These are phyloP conservation scores for Cecropterus lyciades DNA, from an alignment of 1,140 invertebrate genomes.

Conservation along the genomic window DNA sequence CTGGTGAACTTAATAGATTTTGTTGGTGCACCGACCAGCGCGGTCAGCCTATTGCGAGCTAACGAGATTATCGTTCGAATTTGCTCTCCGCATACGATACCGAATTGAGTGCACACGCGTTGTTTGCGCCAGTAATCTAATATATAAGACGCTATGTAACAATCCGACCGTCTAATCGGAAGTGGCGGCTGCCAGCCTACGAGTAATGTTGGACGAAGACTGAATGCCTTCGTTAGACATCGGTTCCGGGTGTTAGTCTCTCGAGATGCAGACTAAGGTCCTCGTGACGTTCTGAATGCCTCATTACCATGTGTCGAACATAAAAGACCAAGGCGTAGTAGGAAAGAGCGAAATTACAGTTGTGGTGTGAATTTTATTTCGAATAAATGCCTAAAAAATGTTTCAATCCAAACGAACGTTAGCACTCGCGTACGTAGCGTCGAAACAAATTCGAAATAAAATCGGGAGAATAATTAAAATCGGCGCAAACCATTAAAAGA, in stretches of 20 bases:
- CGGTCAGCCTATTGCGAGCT: conserved; percentile 74
- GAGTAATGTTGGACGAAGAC: conserved; percentile 41
- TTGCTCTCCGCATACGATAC: conserved; percentile 64
- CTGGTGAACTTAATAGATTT: conserved; percentile 82
- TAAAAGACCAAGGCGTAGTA: conserved; percentile 11
- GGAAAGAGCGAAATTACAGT: background rate
- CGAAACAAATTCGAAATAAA: conserved; percentile 56
- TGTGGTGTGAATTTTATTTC: conserved; percentile 4
- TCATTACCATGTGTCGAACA: conserved; percentile 49
- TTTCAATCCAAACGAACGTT: conserved; percentile 29
- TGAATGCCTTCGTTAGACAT: conserved; percentile 63
- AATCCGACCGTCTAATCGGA: conserved; percentile 44
- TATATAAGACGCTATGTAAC: conserved; percentile 42
- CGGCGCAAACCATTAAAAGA: conserved; percentile 81
- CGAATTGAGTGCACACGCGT: conserved; percentile 53
- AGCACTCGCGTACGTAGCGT: conserved; percentile 33
- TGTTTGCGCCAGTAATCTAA: conserved; percentile 44
- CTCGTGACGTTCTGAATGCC: conserved; percentile 47
- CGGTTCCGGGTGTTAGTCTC: conserved; percentile 30
- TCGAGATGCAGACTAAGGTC: conserved; percentile 24
- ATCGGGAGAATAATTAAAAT: conserved; percentile 80
- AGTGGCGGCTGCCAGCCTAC: conserved; percentile 38
- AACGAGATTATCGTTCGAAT: conserved; percentile 75
- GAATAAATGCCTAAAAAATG: conserved; percentile 8
- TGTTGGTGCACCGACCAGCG: conserved; percentile 61